These are phyloP conservation scores for Actenoides hombroni DNA, from an alignment of 2,113 vertebrate genomes.

Conservation along the genomic window DNA sequence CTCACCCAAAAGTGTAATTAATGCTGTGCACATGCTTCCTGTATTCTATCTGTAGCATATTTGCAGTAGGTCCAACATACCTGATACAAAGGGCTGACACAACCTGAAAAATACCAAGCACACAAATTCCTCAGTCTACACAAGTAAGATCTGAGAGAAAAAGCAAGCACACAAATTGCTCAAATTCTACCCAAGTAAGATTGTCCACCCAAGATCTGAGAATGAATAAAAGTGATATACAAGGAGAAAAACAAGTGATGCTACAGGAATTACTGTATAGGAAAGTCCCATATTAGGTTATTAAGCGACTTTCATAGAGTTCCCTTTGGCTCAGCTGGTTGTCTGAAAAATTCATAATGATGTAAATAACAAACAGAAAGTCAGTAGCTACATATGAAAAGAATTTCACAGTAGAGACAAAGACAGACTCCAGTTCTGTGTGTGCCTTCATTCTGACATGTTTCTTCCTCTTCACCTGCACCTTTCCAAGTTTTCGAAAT, in stretches of 20 bases:
- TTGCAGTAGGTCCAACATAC: neutral
- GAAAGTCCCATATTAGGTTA: neutral
- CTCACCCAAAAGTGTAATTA: neutral
- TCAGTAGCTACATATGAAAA: neutral
- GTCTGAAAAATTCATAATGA: neutral
- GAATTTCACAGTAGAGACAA: neutral
- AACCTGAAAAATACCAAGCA: neutral
- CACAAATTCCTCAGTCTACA: neutral
- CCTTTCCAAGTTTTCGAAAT: neutral
- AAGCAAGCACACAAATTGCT: neutral
- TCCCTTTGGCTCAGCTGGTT: neutral
- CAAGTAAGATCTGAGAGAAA: neutral
- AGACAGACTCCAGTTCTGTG: neutral
- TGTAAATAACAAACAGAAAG: neutral
- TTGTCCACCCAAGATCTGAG: neutral
- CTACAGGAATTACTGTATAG: neutral
- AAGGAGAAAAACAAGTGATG: neutral
- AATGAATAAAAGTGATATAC: neutral
- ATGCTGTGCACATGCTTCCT: neutral
- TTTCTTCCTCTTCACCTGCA: neutral
- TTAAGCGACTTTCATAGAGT: neutral
- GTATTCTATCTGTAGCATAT: neutral
- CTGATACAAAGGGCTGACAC: neutral
- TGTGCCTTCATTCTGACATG: neutral
- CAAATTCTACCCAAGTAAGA: neutral